A percentile compares a stretch with the other conserved stretches of the same genome.
Conservation (phyloP, 2,113 vertebrate species). For the Oriolus oriolus region DNA sequence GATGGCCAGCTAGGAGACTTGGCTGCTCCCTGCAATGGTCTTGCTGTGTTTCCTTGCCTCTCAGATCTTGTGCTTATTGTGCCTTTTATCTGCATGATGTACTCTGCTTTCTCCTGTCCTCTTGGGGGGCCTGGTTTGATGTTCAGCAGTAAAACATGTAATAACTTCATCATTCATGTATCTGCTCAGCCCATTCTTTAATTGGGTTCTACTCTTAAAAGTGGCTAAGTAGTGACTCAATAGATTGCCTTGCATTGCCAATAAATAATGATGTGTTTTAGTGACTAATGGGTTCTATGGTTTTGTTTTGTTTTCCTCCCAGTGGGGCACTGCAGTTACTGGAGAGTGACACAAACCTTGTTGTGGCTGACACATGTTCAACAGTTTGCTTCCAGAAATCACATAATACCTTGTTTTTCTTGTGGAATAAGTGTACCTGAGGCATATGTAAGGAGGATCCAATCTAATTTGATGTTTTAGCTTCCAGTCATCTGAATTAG, state of each 20-base stretch:
- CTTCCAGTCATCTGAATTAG: not conserved
- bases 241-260: not conserved
- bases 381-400: not conserved
- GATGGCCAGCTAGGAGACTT: not conserved
- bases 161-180: fast-evolving
- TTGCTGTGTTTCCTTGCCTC: not conserved
- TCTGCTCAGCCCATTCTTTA: not conserved
- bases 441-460: not conserved
- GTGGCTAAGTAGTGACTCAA: not conserved
- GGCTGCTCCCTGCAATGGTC: not conserved
- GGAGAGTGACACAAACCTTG: not conserved
- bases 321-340: not conserved
- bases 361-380: not conserved
- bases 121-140: not conserved
- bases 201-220: not conserved
- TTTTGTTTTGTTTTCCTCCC: not conserved
- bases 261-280: not conserved
- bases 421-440: not conserved
- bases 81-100: not conserved
- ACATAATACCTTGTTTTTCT: not conserved
- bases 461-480: not conserved
- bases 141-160: not conserved
- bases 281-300: not conserved
- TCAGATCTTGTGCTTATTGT: not conserved
- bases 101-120: not conserved